Conservation (phyloP, 2,797 vertebrate genomes). For the Xenops minutus region DNA sequence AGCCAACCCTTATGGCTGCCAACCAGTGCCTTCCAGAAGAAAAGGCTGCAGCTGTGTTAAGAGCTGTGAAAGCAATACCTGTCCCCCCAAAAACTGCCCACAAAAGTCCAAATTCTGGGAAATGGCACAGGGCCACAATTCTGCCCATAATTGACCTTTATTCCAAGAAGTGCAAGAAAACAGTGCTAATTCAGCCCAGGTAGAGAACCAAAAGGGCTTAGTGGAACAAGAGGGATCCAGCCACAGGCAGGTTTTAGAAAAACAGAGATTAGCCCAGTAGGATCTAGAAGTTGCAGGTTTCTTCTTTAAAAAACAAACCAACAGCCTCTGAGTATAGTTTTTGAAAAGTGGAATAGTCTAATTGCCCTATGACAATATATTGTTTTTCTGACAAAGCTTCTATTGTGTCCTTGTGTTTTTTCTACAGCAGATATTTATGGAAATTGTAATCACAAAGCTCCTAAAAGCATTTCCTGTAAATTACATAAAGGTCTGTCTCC, state of each 20-base stretch:
- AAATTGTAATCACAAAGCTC: neutral
- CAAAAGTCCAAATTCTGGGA: neutral
- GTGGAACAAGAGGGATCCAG: neutral
- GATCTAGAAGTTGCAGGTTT: neutral
- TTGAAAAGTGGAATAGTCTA: neutral
- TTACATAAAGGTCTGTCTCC: constrained; percentile 12
- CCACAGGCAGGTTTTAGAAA: neutral
- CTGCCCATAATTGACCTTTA: neutral
- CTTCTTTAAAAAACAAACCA: neutral
- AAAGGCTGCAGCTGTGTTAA: neutral
- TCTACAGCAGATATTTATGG: constrained; percentile 3
- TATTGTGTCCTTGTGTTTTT: neutral
- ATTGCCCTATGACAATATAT: neutral
- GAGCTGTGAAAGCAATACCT: neutral
- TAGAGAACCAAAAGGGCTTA: neutral
- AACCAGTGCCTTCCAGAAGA: neutral
- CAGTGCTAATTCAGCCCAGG: neutral
- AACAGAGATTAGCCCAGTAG: neutral
- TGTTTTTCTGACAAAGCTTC: neutral
- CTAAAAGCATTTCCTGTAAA: constrained; percentile 35
- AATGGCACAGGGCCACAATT: fast-evolving
- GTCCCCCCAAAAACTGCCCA: neutral
- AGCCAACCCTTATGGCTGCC: neutral
- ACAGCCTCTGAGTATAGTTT: neutral
- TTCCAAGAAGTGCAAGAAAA: neutral